Evolutionary conservation across 2,797 vertebrate species (phyloP), one percentile per base, ranked within the genome.

Genomic region (Halcyon chelicuti): DNA sequence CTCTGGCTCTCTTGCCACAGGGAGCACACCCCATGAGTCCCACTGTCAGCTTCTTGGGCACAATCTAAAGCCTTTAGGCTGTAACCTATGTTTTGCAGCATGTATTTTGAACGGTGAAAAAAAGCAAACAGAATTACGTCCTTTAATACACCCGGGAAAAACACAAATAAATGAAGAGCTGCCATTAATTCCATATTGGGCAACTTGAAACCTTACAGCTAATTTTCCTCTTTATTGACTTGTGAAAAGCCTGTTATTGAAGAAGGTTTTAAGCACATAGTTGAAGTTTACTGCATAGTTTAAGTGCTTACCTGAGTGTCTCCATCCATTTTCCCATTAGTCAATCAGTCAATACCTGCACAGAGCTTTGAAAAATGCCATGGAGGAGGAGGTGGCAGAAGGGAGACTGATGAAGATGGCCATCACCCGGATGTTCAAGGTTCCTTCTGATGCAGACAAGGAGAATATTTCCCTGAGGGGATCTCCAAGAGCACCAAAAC

Each of bases 1-100:
- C 17, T 88, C 39, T n/a, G 26, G 28, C 31, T 84, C 0, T 0
- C 31, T 52, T 49, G 68, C 9, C 58, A 47, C 10, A 31, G 11
- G 28, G 55, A 83, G 2, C 21, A 9, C 12, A 46, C 40, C 12
- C 14, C 0, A 1, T 46, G 16, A 1, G 1, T 67, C 44, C 25
- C 23, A 18, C 35, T 72, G 11, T 25, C 72, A 73, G 42, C 46
- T 42, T 54, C 58, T 70, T 39, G 57, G 42, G 55, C 19, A 15
- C 12, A 7, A 8, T 10, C 47, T 40, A 61, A 46, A 85, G 39
- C 22, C 16, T 42, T 40, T n/a, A 39, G 66, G n/a, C 18, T 55
- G 37, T 33, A n/a, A n/a, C 40, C 58, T 74, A 0, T 28, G 12
- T 74, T 74, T 61, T 16, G 5, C 31, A 44, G 14, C 15, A 15